Evolutionary conservation across 2,888 invertebrate genomes (phyloP).

Genomic region (Yponomeuta sedellus): DNA sequence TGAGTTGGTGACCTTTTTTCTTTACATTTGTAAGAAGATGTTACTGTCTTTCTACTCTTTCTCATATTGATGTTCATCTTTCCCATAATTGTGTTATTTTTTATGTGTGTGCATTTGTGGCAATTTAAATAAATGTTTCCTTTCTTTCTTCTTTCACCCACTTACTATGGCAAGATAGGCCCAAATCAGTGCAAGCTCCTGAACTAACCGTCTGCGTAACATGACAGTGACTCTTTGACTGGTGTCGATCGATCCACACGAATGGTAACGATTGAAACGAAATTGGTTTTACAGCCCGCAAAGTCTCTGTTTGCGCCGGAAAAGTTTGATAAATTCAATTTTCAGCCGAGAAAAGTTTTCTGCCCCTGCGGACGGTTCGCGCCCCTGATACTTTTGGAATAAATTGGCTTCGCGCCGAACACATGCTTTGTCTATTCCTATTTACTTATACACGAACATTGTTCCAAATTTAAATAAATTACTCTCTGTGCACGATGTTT

Average conservation of each 20-base stretch:
- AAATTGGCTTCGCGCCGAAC: slow-evolving; percentile 59
- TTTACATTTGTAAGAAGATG: too few relatives aligned
- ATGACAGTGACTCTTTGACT: slow-evolving; percentile 17
- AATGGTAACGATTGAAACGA: slow-evolving; percentile 63
- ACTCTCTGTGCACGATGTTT: too few relatives aligned
- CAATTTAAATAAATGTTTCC: too few relatives aligned
- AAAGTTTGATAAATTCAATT: slow-evolving; percentile 73
- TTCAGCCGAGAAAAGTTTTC: slow-evolving; percentile 61
- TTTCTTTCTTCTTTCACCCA: too few relatives aligned
- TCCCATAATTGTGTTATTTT: too few relatives aligned
- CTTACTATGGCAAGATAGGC: neutral
- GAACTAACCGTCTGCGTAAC: neutral
- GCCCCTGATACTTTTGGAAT: slow-evolving; percentile 67
- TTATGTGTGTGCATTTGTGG: too few relatives aligned
- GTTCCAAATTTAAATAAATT: too few relatives aligned
- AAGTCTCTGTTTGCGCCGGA: slow-evolving; percentile 68
- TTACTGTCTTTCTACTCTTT: too few relatives aligned
- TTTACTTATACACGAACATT: too few relatives aligned
- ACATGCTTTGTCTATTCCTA: slow-evolving; percentile 48
- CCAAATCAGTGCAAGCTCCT: slow-evolving; percentile 4
- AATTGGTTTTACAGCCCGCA: slow-evolving; percentile 71
- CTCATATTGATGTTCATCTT: too few relatives aligned
- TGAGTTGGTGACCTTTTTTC: too few relatives aligned
- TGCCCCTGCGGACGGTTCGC: slow-evolving; percentile 56
- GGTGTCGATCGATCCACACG: slow-evolving; percentile 42